These are phyloP conservation scores for Tachysurus vachellii DNA, from an alignment of 2,113 vertebrate genomes.

Conservation along the genomic window DNA sequence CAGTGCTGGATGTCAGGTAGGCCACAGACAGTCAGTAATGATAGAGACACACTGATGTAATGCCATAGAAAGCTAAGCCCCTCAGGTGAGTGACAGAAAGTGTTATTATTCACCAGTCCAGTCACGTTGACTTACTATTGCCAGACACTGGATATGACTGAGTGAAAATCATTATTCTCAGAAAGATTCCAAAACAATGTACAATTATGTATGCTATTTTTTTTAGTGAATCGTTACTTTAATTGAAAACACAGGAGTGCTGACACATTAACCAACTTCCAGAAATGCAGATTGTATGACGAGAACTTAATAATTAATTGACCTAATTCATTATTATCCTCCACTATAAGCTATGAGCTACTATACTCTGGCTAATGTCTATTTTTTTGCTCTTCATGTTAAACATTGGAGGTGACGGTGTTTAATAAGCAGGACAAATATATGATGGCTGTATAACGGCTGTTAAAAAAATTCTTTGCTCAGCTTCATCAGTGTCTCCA, in stretches of 20 bases:
- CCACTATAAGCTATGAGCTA: not conserved
- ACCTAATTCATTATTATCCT: not conserved
- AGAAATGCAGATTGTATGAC: not conserved
- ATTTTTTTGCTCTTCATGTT: not conserved
- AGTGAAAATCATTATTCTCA: not conserved
- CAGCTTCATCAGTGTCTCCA: not conserved
- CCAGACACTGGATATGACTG: not conserved
- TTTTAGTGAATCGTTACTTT: no score
- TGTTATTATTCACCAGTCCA: not conserved
- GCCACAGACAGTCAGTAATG: not conserved
- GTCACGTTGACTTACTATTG: not conserved
- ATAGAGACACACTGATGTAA: not conserved
- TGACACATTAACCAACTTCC: not conserved
- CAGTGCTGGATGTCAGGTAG: constrained; percentile 90
- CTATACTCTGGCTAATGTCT: not conserved
- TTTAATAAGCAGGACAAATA: not conserved
- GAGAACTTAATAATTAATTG: not conserved
- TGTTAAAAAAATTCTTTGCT: not conserved
- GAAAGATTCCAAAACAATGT: not conserved
- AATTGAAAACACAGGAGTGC: not conserved
- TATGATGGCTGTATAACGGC: not conserved
- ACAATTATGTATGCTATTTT: no score
- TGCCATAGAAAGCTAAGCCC: not conserved
- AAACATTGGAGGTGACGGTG: not conserved
- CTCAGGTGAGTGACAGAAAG: not conserved